phyloP scores from a whole-genome alignment of 2,888 invertebrate species.

The Drymonia ruficornis region DNA sequence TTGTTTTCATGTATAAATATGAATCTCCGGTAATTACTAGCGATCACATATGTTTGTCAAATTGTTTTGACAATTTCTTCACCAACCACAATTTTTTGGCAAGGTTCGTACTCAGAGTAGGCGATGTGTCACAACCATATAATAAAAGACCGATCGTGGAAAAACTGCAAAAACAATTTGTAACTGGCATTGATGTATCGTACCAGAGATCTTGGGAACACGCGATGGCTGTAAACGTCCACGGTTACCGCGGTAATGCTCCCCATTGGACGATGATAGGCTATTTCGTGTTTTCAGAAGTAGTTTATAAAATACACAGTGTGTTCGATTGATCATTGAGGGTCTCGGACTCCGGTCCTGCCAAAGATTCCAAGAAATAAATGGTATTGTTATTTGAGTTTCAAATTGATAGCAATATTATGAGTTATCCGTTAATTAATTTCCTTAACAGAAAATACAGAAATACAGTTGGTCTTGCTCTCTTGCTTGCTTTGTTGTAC shows the following conservation, averaged over 20 bases:
- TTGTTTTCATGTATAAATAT: neutral
- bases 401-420: too few relatives aligned
- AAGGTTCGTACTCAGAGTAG: conserved; percentile 14
- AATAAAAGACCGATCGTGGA: conserved; percentile 15
- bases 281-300: conserved; percentile 12
- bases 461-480: too few relatives aligned
- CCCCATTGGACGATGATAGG: conserved; percentile 14
- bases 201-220: conserved; percentile 26
- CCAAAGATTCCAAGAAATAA: too few relatives aligned
- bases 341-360: too few relatives aligned
- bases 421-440: too few relatives aligned
- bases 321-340: neutral
- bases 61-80: conserved; percentile 28
- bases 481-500: too few relatives aligned
- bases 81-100: conserved; percentile 26
- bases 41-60: conserved; percentile 10
- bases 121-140: conserved; percentile 10
- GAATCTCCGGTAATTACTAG: neutral
- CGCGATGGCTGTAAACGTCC: conserved; percentile 20
- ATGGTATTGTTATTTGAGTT: too few relatives aligned
- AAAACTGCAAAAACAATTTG: conserved; percentile 27
- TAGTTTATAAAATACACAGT: neutral
- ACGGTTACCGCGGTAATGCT: conserved; percentile 16
- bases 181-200: conserved; percentile 32
- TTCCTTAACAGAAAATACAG: too few relatives aligned